Conservation (phyloP, 2,113 vertebrate species). For the Crotalus tigris region DNA sequence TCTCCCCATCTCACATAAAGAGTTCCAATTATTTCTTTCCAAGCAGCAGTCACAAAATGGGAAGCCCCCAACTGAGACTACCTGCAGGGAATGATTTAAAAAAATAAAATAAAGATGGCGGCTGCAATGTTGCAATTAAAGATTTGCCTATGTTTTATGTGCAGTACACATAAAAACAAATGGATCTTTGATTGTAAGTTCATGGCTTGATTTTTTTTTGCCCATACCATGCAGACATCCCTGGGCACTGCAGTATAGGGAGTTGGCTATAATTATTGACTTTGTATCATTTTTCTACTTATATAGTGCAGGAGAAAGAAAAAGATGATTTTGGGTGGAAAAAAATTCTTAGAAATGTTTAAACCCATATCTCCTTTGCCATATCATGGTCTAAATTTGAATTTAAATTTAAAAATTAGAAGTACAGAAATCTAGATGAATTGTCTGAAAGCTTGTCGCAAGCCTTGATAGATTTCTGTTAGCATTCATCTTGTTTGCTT, state of each 20-base stretch:
- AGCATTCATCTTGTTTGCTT: background rate
- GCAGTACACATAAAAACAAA: background rate
- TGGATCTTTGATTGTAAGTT: background rate
- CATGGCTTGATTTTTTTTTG: background rate
- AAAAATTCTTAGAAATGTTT: background rate
- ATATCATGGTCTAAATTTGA: background rate
- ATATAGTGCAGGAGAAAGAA: background rate
- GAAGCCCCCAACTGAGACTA: background rate
- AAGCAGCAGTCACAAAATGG: background rate
- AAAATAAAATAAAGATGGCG: background rate
- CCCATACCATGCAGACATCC: background rate
- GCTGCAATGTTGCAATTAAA: background rate
- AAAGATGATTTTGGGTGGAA: background rate
- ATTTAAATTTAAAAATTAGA: background rate
- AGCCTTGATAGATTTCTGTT: background rate
- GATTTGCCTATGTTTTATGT: background rate
- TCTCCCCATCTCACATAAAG: background rate
- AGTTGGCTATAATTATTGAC: background rate
- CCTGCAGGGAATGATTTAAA: background rate
- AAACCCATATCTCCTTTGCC: background rate
- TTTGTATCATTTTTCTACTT: background rate
- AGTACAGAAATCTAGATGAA: background rate
- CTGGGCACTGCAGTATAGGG: background rate
- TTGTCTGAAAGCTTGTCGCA: background rate
- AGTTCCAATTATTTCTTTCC: background rate